These are phyloP conservation scores for Urophycis tenuis DNA, from an alignment of 2,797 vertebrate genomes.

Conservation along the genomic window DNA sequence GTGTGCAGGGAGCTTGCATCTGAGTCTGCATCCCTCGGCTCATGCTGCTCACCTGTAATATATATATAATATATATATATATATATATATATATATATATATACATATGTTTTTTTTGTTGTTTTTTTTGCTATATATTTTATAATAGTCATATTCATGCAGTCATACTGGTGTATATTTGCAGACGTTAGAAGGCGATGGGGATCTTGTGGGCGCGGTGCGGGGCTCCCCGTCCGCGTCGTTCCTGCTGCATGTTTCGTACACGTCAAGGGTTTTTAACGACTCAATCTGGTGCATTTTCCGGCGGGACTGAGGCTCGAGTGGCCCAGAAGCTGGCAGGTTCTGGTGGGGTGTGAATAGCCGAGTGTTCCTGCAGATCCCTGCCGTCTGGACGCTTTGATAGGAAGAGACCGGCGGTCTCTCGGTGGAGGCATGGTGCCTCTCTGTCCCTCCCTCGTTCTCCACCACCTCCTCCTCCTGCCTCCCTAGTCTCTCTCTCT, in stretches of 20 bases:
- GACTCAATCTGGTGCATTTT: neutral
- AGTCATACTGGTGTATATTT: neutral
- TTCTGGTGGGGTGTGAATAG: neutral
- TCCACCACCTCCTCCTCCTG: neutral
- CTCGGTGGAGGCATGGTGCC: neutral
- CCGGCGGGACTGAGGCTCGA: neutral
- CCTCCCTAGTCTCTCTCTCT: conserved; percentile 7
- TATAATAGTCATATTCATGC: neutral
- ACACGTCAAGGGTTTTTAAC: neutral
- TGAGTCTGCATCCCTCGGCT: neutral
- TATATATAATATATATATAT: no score
- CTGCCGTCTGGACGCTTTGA: neutral
- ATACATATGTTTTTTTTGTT: no score
- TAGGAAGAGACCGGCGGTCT: neutral
- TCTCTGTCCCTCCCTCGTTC: neutral
- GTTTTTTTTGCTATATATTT: no score
- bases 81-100: no score
- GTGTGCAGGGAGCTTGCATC: neutral
- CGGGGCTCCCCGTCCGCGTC: neutral
- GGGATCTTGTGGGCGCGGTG: neutral
- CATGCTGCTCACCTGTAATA: no score
- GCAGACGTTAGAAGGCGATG: no score
- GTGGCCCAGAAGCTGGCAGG: neutral
- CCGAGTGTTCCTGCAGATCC: neutral
- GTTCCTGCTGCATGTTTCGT: neutral